Percentiles rank a stretch among this genome's conserved stretches.
These are phyloP conservation scores for Rhopalosiphum padi DNA, from an alignment of 1,140 invertebrate species.

Conservation along the genomic window DNA sequence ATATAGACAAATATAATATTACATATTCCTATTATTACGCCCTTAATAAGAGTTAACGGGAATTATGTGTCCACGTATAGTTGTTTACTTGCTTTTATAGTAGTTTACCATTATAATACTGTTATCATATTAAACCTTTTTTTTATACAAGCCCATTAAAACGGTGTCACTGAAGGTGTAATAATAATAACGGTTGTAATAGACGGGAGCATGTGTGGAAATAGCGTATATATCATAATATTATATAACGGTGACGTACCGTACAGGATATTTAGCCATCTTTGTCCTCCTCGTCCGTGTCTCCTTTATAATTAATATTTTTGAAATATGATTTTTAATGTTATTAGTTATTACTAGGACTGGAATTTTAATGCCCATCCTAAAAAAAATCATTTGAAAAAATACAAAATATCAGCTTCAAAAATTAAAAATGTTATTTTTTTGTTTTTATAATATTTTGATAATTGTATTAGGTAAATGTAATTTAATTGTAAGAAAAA, in stretches of 20 bases:
- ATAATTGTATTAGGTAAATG: too few relatives aligned
- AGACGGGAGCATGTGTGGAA: neutral
- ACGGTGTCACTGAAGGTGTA: neutral
- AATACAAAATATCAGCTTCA: neutral
- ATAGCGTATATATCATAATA: neutral
- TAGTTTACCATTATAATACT: neutral
- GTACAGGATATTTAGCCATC: neutral
- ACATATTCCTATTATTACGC: neutral
- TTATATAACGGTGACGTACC: neutral
- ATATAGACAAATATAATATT: neutral
- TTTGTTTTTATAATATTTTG: neutral
- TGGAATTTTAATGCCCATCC: neutral
- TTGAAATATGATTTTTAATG: neutral
- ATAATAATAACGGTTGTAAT: neutral
- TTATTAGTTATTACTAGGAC: neutral
- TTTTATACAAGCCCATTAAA: neutral
- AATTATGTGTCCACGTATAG: neutral
- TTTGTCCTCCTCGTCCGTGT: neutral
- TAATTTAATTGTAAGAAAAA: too few relatives aligned
- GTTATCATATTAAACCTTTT: neutral
- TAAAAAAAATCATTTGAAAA: neutral
- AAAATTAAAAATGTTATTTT: neutral
- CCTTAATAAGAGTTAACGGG: neutral
- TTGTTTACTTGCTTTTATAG: neutral
- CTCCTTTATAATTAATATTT: slow-evolving; percentile 10